These are phyloP conservation scores for Harpegnathos saltator DNA, from an alignment of 1,140 invertebrate species.

Conservation along the genomic window DNA sequence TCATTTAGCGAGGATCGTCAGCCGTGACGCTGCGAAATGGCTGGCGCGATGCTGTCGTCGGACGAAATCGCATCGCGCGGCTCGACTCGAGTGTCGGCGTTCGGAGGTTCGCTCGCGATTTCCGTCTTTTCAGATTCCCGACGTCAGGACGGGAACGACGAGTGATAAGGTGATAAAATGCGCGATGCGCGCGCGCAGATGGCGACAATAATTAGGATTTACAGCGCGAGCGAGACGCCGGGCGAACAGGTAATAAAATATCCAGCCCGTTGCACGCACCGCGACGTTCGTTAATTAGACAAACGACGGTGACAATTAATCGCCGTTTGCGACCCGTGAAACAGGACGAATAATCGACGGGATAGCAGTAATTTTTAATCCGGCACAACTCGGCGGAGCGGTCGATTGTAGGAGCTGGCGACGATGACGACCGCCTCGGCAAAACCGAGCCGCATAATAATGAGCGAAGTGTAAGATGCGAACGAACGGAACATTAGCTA, in stretches of 20 bases:
- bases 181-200: conserved; percentile 35
- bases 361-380: conserved; percentile 42
- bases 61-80: no score
- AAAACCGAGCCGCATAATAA: neutral
- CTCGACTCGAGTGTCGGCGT: neutral
- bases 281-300: conserved; percentile 53
- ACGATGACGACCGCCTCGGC: neutral
- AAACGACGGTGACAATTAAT: conserved; percentile 53
- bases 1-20: neutral
- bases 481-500: neutral
- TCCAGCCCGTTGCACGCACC: conserved; percentile 26
- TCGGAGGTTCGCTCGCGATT: neutral
- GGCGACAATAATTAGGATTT: conserved; percentile 53
- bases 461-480: neutral
- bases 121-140: conserved; percentile 1
- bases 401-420: neutral
- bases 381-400: conserved; percentile 20
- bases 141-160: conserved; percentile 16
- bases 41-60: no score
- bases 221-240: conserved; percentile 10
- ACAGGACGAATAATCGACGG: conserved; percentile 39
- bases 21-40: neutral
- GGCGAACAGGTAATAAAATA: conserved; percentile 43
- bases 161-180: conserved; percentile 29
- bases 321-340: conserved; percentile 7